Base-by-base conservation (phyloP, 2,113 vertebrate genomes). In the Tragulus kanchil region DNA sequence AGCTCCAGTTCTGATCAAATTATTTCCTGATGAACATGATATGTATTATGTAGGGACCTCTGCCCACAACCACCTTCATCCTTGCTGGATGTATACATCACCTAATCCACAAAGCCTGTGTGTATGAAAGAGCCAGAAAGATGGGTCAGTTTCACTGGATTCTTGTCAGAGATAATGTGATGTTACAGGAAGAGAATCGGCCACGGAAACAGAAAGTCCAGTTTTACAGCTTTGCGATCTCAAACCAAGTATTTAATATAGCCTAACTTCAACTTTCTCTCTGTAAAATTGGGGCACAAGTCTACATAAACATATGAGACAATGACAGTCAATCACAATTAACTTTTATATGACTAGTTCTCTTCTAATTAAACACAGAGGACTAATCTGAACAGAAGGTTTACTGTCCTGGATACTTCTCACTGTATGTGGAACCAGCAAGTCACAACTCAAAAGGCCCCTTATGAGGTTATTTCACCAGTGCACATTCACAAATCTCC, bases 401-500 rank as follows among this genome's bases (percentile, higher is more conserved):
- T 86, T 93, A 92, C 58, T 75, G 9, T 75, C 59, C n/a, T n/a
- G 6, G 56, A 75, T 77, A 91, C 6, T 73, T 14, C 5, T 93
- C n/a, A 88, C 8, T 75, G 28, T 69, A 8, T 56, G 26, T 9
- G 19, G 21, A 82, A 85, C 64, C 71, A 93, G 26, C 23, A 96
- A 84, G 81, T 65, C 23, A 81, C 54, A 81, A 95, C 71, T 90
- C 64, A 94, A 89, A 89, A 88, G 42, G 4, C 6, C 26, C 26
- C 42, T 96, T 78, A 81, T 71, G 62, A 36, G 36, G 31, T 54
- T 89, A 56, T 96, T 94, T 94, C 58, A 58, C 25, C n/a, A 94
- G n/a, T 52, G 42, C 13, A 90, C 54, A 71, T 95, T 96, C 54
- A 95, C 62, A 97, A 92, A 96, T 90, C 48, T 97, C 69, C 81